phyloP scores from a whole-genome alignment of 2,888 invertebrate species.

The Thecophora atra region DNA sequence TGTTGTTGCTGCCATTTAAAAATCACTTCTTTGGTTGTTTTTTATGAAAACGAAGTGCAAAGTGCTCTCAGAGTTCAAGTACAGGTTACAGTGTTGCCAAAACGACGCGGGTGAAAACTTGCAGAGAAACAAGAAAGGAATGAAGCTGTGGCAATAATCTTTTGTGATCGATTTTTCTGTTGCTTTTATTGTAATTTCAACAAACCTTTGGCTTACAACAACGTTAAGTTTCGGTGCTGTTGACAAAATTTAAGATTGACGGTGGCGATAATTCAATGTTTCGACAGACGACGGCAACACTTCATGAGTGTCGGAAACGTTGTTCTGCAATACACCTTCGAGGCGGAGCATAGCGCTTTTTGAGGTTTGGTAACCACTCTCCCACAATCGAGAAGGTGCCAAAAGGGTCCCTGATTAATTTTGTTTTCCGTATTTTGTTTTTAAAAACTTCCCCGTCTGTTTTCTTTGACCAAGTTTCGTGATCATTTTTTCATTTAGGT shows the following conservation, averaged over 20 bases:
- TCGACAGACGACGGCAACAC: conserved; percentile 26
- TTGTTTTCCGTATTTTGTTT: conserved; percentile 7
- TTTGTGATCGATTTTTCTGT: not conserved
- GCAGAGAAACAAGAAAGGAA: conserved; percentile 13
- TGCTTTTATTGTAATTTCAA: not conserved
- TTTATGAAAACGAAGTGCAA: conserved; percentile 26
- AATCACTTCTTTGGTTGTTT: conserved; percentile 5
- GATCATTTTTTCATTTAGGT: conserved; percentile 27
- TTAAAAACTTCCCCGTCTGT: too few species aligned
- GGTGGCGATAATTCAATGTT: conserved; percentile 27
- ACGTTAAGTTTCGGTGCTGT: conserved; percentile 19
- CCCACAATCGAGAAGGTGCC: conserved; percentile 22
- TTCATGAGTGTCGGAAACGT: conserved; percentile 28
- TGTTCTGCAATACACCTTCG: conserved; percentile 36
- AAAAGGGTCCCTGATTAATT: conserved; percentile 21
- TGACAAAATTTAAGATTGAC: conserved; percentile 37
- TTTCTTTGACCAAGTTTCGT: too few species aligned
- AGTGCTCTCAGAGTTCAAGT: conserved; percentile 33
- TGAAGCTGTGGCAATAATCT: conserved; percentile 30
- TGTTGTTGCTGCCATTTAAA: not conserved
- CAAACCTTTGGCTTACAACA: conserved; percentile 14
- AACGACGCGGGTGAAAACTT: conserved; percentile 10
- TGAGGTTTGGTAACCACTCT: conserved; percentile 25
- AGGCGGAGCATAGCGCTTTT: conserved; percentile 8
- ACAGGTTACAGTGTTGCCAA: conserved; percentile 34